Evolutionary conservation across 2,113 vertebrate genomes (phyloP).

Genomic region (Uropsilus gracilis): DNA sequence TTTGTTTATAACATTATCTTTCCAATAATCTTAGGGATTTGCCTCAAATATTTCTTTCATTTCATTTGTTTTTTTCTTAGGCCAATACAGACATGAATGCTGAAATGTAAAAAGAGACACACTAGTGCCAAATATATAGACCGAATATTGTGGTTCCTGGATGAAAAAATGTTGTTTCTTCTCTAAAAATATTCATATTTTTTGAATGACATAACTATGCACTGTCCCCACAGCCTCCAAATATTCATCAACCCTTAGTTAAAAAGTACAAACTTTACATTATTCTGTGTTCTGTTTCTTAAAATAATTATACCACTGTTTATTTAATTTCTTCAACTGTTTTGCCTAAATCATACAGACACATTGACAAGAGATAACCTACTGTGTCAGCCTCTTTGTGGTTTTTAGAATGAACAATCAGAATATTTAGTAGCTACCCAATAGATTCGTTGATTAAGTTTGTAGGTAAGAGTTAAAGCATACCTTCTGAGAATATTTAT

Average conservation of each 20-base stretch:
- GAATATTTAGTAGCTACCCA: neutral
- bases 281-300: neutral
- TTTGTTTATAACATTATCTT: slow-evolving; percentile 1
- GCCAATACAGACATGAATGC: neutral
- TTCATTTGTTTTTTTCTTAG: neutral
- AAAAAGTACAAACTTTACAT: neutral
- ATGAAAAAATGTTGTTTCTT: neutral
- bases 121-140: neutral
- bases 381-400: neutral
- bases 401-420: neutral
- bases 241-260: neutral
- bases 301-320: neutral
- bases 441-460: neutral
- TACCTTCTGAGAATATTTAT: neutral
- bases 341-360: neutral
- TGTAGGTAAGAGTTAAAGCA: neutral
- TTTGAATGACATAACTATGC: neutral
- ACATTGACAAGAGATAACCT: neutral
- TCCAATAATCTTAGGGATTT: neutral
- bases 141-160: neutral
- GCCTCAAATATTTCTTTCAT: neutral
- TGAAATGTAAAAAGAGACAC: neutral
- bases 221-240: neutral
- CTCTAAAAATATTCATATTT: neutral
- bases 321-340: neutral